phyloP scores from a whole-genome alignment of 1,140 invertebrate genomes.

The Ctenoplectra terminalis region DNA sequence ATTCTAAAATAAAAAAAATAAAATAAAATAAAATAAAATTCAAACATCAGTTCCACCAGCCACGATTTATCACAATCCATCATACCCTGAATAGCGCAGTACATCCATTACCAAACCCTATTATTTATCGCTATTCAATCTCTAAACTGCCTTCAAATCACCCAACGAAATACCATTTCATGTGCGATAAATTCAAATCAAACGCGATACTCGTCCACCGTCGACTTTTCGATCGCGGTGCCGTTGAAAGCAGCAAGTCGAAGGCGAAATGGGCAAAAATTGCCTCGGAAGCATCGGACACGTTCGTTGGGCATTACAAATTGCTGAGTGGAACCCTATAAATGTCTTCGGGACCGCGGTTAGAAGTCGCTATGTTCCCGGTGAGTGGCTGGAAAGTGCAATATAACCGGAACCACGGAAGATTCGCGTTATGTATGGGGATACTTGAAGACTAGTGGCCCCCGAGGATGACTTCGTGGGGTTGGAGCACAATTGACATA shows the following conservation, averaged over 20 bases:
- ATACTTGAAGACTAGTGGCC: constrained; percentile 12
- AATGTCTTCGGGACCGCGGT: constrained; percentile 6
- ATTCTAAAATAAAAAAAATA: no score
- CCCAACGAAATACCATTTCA: neutral
- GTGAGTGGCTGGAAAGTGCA: constrained; percentile 1
- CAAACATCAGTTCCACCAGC: no score
- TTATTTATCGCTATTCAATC: neutral
- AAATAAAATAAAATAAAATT: no score
- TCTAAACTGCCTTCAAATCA: neutral
- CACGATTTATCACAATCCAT: no score
- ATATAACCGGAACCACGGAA: neutral
- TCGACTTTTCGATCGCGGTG: neutral
- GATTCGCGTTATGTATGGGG: neutral
- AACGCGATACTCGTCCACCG: neutral
- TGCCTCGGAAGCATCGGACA: neutral
- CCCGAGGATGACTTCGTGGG: neutral
- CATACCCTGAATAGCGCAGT: no score
- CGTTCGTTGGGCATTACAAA: neutral
- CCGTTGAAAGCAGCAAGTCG: neutral
- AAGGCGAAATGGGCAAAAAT: neutral
- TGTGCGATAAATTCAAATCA: neutral
- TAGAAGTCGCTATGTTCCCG: neutral
- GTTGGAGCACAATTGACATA: constrained; percentile 25
- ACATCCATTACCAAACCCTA: no score
- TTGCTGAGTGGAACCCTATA: neutral